A percentile compares a stretch with the other conserved stretches of the same genome.
Conservation (phyloP, 2,888 invertebrate genomes). For the Drosophila monieri region DNA sequence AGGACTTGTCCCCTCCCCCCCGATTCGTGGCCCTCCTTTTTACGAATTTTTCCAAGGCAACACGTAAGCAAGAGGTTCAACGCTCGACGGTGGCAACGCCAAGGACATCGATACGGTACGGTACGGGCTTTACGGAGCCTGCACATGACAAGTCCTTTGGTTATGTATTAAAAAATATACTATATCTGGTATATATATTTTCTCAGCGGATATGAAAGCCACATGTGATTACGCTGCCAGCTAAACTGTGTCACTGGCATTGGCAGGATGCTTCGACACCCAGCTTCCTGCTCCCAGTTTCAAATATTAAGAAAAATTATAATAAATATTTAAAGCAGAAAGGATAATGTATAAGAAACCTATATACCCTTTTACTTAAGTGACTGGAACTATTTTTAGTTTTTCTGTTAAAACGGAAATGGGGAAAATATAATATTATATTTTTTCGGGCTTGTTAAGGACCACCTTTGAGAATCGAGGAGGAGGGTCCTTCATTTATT, state of each 20-base stretch:
- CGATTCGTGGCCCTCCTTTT: not conserved
- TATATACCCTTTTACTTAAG: no score
- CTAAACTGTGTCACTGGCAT: conserved; percentile 49
- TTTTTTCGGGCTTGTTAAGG: no score
- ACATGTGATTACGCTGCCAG: conserved; percentile 25
- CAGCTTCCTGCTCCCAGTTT: not conserved
- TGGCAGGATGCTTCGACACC: conserved; percentile 23
- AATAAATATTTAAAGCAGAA: not conserved
- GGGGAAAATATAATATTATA: no score
- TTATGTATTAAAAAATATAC: not conserved
- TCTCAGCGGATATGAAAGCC: conserved; percentile 5
- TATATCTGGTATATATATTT: not conserved
- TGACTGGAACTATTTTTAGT: no score
- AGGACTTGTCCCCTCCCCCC: not conserved
- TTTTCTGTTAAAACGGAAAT: no score
- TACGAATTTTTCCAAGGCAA: conserved; percentile 71
- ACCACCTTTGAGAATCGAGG: no score
- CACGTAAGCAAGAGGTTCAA: conserved; percentile 70
- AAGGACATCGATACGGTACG: conserved; percentile 67
- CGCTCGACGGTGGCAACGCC: conserved; percentile 66
- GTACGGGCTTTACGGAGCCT: conserved; percentile 28
- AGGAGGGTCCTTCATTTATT: no score
- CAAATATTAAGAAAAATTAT: not conserved
- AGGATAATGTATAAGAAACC: no score
- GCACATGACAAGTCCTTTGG: conserved; percentile 39